These are phyloP conservation scores for Centroberyx gerrardi DNA, from an alignment of 2,797 vertebrate species.

Conservation along the genomic window DNA sequence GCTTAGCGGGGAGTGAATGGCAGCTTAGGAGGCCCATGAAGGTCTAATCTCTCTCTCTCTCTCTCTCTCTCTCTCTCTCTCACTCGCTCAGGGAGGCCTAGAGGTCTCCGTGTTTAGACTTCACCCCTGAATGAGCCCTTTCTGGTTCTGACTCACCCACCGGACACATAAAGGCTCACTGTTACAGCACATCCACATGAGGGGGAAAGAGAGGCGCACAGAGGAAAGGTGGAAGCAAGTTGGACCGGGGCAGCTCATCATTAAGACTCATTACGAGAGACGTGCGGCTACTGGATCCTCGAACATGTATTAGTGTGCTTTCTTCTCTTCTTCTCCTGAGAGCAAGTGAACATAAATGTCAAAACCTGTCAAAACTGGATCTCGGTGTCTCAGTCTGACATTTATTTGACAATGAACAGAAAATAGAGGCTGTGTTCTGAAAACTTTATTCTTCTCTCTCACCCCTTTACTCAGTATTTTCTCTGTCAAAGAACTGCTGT, in stretches of 20 bases:
- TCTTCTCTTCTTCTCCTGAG: not conserved
- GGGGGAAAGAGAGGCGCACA: slow-evolving; percentile 45
- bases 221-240: slow-evolving; percentile 37
- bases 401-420: slow-evolving; percentile 2
- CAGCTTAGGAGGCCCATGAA: slow-evolving; percentile 37
- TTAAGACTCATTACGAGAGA: slow-evolving; percentile 30
- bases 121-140: slow-evolving; percentile 76
- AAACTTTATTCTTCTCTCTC: slow-evolving; percentile 43
- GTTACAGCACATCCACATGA: slow-evolving; percentile 61
- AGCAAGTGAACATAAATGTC: not conserved
- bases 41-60: slow-evolving; percentile 45
- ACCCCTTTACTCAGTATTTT: slow-evolving; percentile 29
- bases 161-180: slow-evolving; percentile 78
- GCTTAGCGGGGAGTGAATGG: slow-evolving; percentile 11
- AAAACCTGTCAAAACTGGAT: slow-evolving; percentile 9
- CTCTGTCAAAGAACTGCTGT: slow-evolving; percentile 67
- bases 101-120: slow-evolving; percentile 75
- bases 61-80: slow-evolving; percentile 55
- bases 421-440: slow-evolving; percentile 10
- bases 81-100: slow-evolving; percentile 49
- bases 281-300: slow-evolving; percentile 3
- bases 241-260: slow-evolving; percentile 25
- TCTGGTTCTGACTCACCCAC: slow-evolving; percentile 78
- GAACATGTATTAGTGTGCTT: slow-evolving; percentile 17
- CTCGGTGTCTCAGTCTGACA: slow-evolving; percentile 12